phyloP scores from a whole-genome alignment of 2,797 vertebrate species.

The Pantherophis vulpinus region DNA sequence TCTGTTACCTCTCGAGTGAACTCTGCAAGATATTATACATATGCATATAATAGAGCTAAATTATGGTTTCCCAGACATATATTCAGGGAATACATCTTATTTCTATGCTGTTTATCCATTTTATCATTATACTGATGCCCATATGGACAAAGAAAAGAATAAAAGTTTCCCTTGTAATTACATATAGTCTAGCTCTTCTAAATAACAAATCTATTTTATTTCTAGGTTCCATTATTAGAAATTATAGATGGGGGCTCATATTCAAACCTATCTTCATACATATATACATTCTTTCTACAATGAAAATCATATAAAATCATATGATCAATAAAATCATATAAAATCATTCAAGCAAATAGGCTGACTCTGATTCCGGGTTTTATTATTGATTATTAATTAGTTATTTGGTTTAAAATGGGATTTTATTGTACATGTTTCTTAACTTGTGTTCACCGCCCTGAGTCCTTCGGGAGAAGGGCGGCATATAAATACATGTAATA shows the following conservation, averaged over 20 bases:
- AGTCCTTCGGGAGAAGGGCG: no score
- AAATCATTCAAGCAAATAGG: no score
- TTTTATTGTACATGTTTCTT: no score
- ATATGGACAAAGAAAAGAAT: background rate
- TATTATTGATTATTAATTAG: no score
- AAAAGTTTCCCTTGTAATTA: background rate
- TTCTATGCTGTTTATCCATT: background rate
- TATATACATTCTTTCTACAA: background rate
- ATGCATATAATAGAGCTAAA: background rate
- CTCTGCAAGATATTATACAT: constrained; percentile 69
- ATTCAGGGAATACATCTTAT: background rate
- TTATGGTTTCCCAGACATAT: background rate
- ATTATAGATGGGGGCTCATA: background rate
- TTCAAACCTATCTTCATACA: background rate
- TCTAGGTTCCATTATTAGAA: background rate
- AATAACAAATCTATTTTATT: background rate
- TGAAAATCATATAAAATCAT: background rate
- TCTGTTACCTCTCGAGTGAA: constrained; percentile 97
- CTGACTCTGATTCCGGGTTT: no score
- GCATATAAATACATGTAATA: no score
- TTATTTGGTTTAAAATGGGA: no score
- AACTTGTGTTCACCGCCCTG: no score
- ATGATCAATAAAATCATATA: no score
- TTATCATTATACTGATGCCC: background rate
- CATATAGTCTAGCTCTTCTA: background rate